Conservation (phyloP, 2,113 vertebrate genomes). For the Clupea harengus region DNA sequence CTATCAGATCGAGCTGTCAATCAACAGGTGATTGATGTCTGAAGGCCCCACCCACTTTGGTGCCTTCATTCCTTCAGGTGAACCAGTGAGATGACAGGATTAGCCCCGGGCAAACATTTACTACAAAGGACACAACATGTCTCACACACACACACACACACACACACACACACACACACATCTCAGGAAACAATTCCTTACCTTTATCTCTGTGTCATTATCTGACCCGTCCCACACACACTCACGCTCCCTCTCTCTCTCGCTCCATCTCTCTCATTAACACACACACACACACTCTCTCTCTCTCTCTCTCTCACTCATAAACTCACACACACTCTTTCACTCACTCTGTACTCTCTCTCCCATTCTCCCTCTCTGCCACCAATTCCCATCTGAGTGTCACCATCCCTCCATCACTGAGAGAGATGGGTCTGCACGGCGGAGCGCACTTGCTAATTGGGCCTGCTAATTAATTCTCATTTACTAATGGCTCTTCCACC, state of each 20-base stretch:
- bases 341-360: too few species aligned
- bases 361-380: too few species aligned
- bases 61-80: constrained; percentile 39
- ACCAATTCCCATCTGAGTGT: too few species aligned
- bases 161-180: too few species aligned
- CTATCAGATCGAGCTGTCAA: constrained; percentile 67
- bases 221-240: too few species aligned
- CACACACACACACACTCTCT: too few species aligned
- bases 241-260: too few species aligned
- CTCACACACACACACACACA: neutral
- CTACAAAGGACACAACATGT: neutral
- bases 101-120: neutral
- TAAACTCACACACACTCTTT: too few species aligned
- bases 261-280: too few species aligned
- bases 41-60: constrained; percentile 51
- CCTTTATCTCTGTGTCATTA: too few species aligned
- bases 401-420: neutral
- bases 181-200: too few species aligned
- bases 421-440: constrained; percentile 22
- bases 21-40: constrained; percentile 62
- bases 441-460: constrained; percentile 55
- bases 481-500: constrained; percentile 58
- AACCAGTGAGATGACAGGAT: constrained; percentile 20
- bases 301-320: too few species aligned
- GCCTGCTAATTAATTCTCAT: constrained; percentile 67